Evolutionary conservation across 2,797 vertebrate genomes (phyloP).

Genomic region (Octomys mimax): DNA sequence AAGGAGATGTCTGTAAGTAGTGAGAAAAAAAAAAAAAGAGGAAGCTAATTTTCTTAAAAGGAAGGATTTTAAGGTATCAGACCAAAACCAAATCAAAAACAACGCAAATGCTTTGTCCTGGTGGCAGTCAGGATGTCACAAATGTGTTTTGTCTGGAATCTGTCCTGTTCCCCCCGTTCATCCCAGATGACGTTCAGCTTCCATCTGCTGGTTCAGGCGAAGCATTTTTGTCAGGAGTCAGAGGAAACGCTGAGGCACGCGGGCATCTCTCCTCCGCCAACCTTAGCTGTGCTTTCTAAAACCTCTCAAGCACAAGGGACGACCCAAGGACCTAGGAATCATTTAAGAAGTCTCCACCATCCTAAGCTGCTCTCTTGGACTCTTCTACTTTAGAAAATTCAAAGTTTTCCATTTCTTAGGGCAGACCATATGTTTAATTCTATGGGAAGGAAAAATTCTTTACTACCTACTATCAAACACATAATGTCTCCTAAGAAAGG

Average conservation of each 20-base stretch:
- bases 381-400: neutral
- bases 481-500: neutral
- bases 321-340: neutral
- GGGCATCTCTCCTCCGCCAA: neutral
- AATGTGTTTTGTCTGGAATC: too few species aligned
- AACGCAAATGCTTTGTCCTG: rapidly evolving
- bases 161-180: too few species aligned
- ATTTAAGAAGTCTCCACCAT: too few species aligned
- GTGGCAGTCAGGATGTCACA: rapidly evolving
- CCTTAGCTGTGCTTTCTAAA: neutral
- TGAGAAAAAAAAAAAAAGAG: neutral
- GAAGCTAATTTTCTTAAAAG: neutral
- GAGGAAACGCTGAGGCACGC: too few species aligned
- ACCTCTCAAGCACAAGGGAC: neutral
- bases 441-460: neutral
- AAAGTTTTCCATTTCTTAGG: neutral
- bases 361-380: neutral
- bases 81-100: neutral
- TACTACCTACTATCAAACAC: neutral
- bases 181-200: too few species aligned
- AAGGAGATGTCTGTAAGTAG: neutral
- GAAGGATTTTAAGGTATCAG: neutral
- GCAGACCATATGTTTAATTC: neutral
- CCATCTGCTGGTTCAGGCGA: rapidly evolving
- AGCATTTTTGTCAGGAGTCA: rapidly evolving